Evolutionary conservation across 2,113 vertebrate genomes (phyloP).

Genomic region (Eublepharis macularius): DNA sequence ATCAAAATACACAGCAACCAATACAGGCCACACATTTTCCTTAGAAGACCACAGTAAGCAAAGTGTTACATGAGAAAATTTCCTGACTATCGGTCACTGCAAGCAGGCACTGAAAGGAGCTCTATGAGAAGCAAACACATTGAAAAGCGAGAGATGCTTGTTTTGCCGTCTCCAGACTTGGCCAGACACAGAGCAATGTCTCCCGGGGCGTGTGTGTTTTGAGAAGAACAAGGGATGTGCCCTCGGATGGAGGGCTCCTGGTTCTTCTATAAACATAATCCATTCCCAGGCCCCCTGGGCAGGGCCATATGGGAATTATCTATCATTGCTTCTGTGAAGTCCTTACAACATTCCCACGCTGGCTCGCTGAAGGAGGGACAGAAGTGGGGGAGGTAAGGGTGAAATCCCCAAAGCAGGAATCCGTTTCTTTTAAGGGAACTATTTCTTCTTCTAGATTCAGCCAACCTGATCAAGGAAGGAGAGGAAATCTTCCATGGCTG

Average conservation of each 20-base stretch:
- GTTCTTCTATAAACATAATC: conserved; percentile 16
- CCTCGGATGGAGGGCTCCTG: not conserved
- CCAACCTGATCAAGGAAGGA: not conserved
- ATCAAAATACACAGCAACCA: too few species aligned
- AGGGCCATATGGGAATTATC: conserved; percentile 13
- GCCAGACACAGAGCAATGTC: not conserved
- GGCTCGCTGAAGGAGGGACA: not conserved
- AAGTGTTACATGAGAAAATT: too few species aligned
- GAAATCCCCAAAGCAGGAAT: not conserved
- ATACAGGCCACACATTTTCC: too few species aligned
- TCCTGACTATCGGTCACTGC: too few species aligned
- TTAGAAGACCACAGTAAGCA: too few species aligned
- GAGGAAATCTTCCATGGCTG: not conserved
- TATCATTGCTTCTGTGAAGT: not conserved
- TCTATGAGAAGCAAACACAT: too few species aligned
- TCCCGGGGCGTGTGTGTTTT: not conserved
- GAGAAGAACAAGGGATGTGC: not conserved
- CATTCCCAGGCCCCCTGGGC: conserved; percentile 14
- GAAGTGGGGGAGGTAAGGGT: not conserved
- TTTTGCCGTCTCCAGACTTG: not conserved
- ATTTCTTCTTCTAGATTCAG: not conserved
- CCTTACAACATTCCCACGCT: not conserved
- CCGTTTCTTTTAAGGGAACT: not conserved
- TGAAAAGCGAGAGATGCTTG: too few species aligned
- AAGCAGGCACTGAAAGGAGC: too few species aligned